Evolutionary conservation across 2,113 vertebrate genomes (phyloP).

Genomic region (Anthoscopus minutus): DNA sequence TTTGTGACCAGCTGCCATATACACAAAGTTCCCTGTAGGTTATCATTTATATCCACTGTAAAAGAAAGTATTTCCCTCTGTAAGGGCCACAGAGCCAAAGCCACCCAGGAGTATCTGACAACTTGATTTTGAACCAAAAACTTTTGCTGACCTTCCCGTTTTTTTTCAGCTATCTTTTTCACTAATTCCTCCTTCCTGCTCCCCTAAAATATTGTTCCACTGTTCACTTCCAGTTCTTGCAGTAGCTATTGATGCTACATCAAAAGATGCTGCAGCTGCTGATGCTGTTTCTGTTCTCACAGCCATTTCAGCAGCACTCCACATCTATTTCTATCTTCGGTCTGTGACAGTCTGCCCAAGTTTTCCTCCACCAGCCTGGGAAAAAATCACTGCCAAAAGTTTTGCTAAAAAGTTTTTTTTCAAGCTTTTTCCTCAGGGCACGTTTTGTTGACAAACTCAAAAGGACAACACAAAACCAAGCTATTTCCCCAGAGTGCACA

Average conservation of each 20-base stretch:
- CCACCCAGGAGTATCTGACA: not conserved
- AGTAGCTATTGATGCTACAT: slow-evolving; percentile 6
- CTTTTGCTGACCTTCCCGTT: not conserved
- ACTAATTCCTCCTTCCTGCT: not conserved
- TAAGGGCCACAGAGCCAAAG: not conserved
- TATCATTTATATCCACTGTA: not conserved
- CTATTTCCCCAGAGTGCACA: slow-evolving; percentile 28
- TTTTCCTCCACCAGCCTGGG: slow-evolving; percentile 17
- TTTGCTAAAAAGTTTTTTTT: slow-evolving; percentile 21
- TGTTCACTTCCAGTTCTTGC: not conserved
- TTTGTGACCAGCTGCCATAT: not conserved
- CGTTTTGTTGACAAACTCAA: slow-evolving; percentile 49
- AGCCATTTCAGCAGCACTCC: slow-evolving; percentile 22
- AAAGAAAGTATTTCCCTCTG: not conserved
- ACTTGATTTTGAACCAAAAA: not conserved
- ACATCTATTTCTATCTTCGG: slow-evolving; percentile 28
- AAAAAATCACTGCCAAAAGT: slow-evolving; percentile 32
- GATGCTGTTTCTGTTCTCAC: slow-evolving; percentile 12
- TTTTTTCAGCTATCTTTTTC: not conserved
- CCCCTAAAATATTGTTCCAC: not conserved
- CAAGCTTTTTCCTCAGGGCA: slow-evolving; percentile 19
- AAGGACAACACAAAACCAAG: slow-evolving; percentile 24
- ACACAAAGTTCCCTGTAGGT: not conserved
- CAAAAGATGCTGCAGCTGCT: slow-evolving; percentile 36
- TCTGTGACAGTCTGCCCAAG: not conserved